These are phyloP conservation scores for Drosophila arawakana DNA, from an alignment of 1,140 invertebrate genomes.

Conservation along the genomic window DNA sequence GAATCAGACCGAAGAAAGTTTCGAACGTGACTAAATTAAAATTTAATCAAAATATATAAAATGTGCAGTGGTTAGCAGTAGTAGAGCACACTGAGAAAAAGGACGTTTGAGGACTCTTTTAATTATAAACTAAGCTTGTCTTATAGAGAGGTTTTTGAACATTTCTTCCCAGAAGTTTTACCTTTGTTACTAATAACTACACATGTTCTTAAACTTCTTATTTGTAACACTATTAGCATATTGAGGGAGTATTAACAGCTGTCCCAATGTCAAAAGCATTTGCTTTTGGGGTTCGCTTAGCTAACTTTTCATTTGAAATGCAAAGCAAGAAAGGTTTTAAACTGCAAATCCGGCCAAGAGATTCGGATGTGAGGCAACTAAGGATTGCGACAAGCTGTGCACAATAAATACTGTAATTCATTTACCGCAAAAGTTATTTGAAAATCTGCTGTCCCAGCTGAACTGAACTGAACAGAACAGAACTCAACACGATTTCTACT, in stretches of 20 bases:
- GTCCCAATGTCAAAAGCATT: neutral
- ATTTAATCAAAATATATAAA: conserved; percentile 83
- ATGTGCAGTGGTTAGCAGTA: conserved; percentile 34
- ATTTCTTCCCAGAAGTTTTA: too few relatives aligned
- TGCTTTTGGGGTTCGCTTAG: neutral
- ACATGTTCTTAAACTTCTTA: too few relatives aligned
- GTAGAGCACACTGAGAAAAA: neutral
- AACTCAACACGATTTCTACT: conserved; percentile 4
- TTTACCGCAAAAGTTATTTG: conserved; percentile 79
- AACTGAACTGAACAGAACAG: conserved; percentile 28
- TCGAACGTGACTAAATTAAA: conserved; percentile 83
- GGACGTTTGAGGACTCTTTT: neutral
- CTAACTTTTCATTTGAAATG: conserved; percentile 53
- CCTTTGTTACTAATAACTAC: too few relatives aligned
- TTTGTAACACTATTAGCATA: neutral
- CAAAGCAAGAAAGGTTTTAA: conserved; percentile 38
- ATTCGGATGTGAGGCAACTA: conserved; percentile 13
- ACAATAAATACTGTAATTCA: conserved; percentile 82
- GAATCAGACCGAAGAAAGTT: conserved; percentile 38
- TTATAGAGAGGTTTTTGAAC: too few relatives aligned
- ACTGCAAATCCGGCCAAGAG: conserved; percentile 10
- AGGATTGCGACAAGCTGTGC: conserved; percentile 61
- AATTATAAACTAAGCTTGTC: too few relatives aligned
- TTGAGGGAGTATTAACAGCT: neutral
- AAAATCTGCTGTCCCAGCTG: conserved; percentile 60